Percentiles rank a stretch among this genome's conserved stretches.
phyloP scores from a whole-genome alignment of 2,888 invertebrate genomes.

The Drosophila mercatorum region DNA sequence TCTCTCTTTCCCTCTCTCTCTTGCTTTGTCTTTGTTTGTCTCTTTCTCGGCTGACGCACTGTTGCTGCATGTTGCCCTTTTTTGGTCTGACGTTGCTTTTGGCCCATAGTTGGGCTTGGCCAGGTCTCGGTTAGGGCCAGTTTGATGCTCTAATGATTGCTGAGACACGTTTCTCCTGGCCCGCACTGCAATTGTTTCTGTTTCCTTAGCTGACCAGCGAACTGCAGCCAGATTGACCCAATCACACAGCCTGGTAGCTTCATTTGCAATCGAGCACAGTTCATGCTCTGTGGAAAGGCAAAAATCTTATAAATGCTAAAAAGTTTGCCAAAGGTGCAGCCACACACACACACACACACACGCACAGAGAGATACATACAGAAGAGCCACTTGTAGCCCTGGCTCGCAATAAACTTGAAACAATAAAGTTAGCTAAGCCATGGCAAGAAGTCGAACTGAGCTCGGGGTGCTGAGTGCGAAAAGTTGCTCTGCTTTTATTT shows the following conservation, averaged over 20 bases:
- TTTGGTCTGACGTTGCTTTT: slow-evolving; percentile 56
- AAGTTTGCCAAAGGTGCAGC: slow-evolving; percentile 53
- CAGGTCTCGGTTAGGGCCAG: slow-evolving; percentile 36
- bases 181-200: slow-evolving; percentile 32
- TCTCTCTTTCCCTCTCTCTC: slow-evolving; percentile 29
- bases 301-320: slow-evolving; percentile 38
- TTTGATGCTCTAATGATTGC: slow-evolving; percentile 60
- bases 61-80: slow-evolving; percentile 64
- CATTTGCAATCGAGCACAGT: slow-evolving; percentile 66
- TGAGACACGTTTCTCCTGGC: slow-evolving; percentile 47
- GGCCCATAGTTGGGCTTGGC: slow-evolving; percentile 47
- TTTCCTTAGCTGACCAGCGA: slow-evolving; percentile 11
- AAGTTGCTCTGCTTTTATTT: slow-evolving; percentile 50
- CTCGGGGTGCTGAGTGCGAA: slow-evolving; percentile 25
- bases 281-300: slow-evolving; percentile 35
- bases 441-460: slow-evolving; percentile 35
- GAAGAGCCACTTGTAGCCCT: slow-evolving; percentile 41
- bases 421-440: slow-evolving; percentile 59
- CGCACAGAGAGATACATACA: neutral
- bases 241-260: slow-evolving; percentile 64
- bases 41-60: slow-evolving; percentile 20
- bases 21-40: slow-evolving; percentile 7
- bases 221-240: slow-evolving; percentile 59
- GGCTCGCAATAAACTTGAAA: slow-evolving; percentile 50
- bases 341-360: slow-evolving; percentile 13